phyloP scores from a whole-genome alignment of 2,888 invertebrate species.

The Polylopha cassiicola region DNA sequence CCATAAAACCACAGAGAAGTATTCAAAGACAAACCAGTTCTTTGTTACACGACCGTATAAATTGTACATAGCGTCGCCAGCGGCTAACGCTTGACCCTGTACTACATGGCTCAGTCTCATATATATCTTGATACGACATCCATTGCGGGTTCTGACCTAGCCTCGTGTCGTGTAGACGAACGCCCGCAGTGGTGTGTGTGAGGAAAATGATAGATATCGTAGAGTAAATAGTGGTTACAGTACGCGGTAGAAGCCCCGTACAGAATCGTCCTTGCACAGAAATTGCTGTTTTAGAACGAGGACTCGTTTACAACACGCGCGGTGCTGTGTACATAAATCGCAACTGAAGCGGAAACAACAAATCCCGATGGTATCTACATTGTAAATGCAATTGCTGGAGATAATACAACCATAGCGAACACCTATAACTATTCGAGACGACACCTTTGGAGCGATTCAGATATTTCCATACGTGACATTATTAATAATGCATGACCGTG shows the following conservation, averaged over 20 bases:
- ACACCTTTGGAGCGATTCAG: slow-evolving; percentile 36
- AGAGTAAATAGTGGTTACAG: slow-evolving; percentile 30
- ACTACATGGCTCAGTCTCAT: slow-evolving; percentile 31
- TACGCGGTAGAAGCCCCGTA: slow-evolving; percentile 29
- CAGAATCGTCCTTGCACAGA: slow-evolving; percentile 34
- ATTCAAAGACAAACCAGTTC: slow-evolving; percentile 46
- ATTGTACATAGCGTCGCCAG: slow-evolving; percentile 27
- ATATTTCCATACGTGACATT: slow-evolving; percentile 16
- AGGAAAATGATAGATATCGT: slow-evolving; percentile 34
- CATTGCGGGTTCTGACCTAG: slow-evolving; percentile 31
- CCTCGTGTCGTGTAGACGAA: slow-evolving; percentile 27
- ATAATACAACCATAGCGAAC: slow-evolving; percentile 40
- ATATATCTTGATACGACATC: slow-evolving; percentile 33
- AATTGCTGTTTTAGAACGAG: slow-evolving; percentile 47
- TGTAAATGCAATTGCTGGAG: slow-evolving; percentile 43
- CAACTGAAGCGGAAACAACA: slow-evolving; percentile 44
- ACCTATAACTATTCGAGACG: slow-evolving; percentile 21
- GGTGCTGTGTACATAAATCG: slow-evolving; percentile 33
- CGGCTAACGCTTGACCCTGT: slow-evolving; percentile 36
- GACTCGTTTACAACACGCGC: slow-evolving; percentile 33
- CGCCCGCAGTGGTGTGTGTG: slow-evolving; percentile 35
- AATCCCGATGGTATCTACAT: slow-evolving; percentile 44
- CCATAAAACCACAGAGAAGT: slow-evolving; percentile 37
- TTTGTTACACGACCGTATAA: slow-evolving; percentile 39
- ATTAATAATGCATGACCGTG: slow-evolving; percentile 21